phyloP scores from a whole-genome alignment of 2,888 invertebrate genomes.

The Aleiodes testaceus region DNA sequence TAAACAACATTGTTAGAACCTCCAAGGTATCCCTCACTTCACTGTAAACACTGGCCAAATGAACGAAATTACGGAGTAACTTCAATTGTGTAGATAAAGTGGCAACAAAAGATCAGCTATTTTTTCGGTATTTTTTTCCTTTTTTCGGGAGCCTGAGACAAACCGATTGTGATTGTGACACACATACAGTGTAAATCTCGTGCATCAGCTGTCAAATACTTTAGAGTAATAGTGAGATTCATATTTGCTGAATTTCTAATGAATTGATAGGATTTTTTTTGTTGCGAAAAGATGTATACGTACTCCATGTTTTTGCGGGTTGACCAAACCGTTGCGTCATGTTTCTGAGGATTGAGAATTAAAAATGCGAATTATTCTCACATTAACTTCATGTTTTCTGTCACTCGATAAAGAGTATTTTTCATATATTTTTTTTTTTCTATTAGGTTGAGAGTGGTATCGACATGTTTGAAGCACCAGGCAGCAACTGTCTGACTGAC shows the following conservation, averaged over 20 bases:
- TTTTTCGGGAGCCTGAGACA: slow-evolving; percentile 15
- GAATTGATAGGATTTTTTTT: not conserved
- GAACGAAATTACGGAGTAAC: not conserved
- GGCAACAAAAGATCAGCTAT: not conserved
- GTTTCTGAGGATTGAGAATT: not conserved
- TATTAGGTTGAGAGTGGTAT: slow-evolving; percentile 62
- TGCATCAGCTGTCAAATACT: slow-evolving; percentile 37
- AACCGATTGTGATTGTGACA: slow-evolving; percentile 23
- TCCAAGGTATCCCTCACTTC: slow-evolving; percentile 59
- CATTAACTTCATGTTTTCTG: not conserved
- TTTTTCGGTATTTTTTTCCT: not conserved
- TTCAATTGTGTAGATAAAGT: not conserved
- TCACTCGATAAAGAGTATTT: not conserved
- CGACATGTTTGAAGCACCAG: slow-evolving; percentile 67
- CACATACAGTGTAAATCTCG: slow-evolving; percentile 13
- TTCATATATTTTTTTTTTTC: not conserved
- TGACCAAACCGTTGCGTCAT: slow-evolving; percentile 16
- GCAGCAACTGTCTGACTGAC: slow-evolving; percentile 61
- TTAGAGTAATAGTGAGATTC: not conserved
- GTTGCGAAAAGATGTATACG: not conserved
- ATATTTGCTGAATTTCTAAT: not conserved
- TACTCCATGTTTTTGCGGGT: slow-evolving; percentile 15
- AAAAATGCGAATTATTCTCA: not conserved
- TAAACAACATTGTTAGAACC: slow-evolving; percentile 64
- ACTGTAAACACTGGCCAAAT: not conserved